A percentile compares a stretch with the other conserved stretches of the same genome.
Conservation (phyloP, 2,888 invertebrate species). For the Nysson spinosus region DNA sequence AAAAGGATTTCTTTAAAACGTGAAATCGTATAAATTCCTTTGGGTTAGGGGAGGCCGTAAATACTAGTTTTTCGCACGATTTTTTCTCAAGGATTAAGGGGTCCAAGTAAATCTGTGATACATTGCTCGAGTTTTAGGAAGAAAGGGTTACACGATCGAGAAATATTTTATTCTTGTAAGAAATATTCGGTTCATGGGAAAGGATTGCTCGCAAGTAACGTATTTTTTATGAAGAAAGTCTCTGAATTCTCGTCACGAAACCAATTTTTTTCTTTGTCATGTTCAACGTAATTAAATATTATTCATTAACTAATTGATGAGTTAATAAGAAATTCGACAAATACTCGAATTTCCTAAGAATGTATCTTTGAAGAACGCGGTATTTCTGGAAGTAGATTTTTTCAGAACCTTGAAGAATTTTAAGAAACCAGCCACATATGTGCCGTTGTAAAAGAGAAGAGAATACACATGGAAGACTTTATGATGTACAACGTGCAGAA, state of each 20-base stretch:
- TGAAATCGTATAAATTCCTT: slow-evolving; percentile 22
- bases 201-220: neutral
- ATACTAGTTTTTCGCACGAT: neutral
- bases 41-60: slow-evolving; percentile 10
- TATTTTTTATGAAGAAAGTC: neutral
- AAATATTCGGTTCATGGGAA: slow-evolving; percentile 1
- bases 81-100: neutral
- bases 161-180: slow-evolving; percentile 1
- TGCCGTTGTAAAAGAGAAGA: slow-evolving; percentile 7
- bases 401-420: slow-evolving; percentile 19
- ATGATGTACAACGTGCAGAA: slow-evolving; percentile 36
- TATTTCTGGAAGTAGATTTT: neutral
- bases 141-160: slow-evolving; percentile 12
- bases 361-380: too few relatives aligned
- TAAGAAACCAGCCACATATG: slow-evolving; percentile 10
- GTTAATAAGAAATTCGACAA: too few relatives aligned
- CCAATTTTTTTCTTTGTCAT: too few relatives aligned
- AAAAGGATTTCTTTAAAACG: slow-evolving; percentile 19
- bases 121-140: neutral
- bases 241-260: too few relatives aligned
- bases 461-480: slow-evolving; percentile 39
- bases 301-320: too few relatives aligned
- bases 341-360: too few relatives aligned
- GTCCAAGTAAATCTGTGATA: neutral
- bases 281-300: too few relatives aligned